A percentile compares a stretch with the other conserved stretches of the same genome.
phyloP scores from a whole-genome alignment of 2,113 vertebrate genomes.

The Thymallus thymallus region DNA sequence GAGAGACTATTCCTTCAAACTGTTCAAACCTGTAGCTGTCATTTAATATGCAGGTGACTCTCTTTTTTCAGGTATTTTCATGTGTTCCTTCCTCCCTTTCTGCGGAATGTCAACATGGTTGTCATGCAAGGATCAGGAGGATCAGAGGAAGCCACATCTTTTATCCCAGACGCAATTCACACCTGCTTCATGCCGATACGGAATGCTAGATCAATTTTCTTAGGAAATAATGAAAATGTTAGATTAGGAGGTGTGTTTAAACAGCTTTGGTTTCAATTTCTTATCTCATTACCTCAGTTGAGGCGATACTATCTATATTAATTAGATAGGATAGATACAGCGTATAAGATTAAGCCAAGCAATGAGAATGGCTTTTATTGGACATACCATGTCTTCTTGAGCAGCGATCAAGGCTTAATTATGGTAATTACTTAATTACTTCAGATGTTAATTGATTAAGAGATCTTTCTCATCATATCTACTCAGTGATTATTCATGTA shows the following conservation, averaged over 20 bases:
- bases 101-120: constrained; percentile 33
- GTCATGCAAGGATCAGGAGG: constrained; percentile 36
- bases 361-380: no score
- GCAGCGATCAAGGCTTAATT: constrained; percentile 34
- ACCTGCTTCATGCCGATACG: not conserved
- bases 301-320: constrained; percentile 34
- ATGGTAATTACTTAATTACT: constrained; percentile 60
- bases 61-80: constrained; percentile 9
- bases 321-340: constrained; percentile 40
- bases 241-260: not conserved
- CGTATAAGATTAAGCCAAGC: constrained; percentile 44
- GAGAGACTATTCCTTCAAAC: no score
- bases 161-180: not conserved
- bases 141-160: constrained; percentile 18
- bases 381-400: no score
- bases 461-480: constrained; percentile 36
- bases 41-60: not conserved
- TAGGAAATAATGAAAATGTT: not conserved
- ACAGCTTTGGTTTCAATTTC: not conserved
- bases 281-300: not conserved
- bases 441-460: constrained; percentile 50
- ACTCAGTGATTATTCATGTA: constrained; percentile 34
- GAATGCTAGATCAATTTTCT: not conserved
- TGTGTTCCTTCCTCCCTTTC: constrained; percentile 16
- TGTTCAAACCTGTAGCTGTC: no score